These are phyloP conservation scores for Drosophila nr. perissopoda DNA, from an alignment of 2,888 invertebrate genomes.

Conservation along the genomic window DNA sequence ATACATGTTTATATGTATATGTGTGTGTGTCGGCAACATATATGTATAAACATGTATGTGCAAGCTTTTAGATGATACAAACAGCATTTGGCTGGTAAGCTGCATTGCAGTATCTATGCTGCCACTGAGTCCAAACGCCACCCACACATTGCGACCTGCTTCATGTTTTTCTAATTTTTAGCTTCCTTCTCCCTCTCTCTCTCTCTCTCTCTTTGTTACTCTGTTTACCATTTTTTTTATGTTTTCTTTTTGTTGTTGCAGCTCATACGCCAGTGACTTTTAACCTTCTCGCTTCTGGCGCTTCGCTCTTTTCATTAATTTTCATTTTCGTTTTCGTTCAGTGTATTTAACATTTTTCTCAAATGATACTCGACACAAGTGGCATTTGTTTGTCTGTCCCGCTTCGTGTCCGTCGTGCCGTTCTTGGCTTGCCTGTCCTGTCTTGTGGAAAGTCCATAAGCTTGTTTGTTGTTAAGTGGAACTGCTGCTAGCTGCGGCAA, in stretches of 20 bases:
- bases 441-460: conserved; percentile 49
- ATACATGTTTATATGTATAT: conserved; percentile 11
- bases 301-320: conserved; percentile 5
- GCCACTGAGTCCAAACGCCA: background rate
- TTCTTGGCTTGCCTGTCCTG: background rate
- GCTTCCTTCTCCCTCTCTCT: conserved; percentile 14
- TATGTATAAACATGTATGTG: conserved; percentile 19
- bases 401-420: background rate
- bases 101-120: conserved; percentile 55
- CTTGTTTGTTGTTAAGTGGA: conserved; percentile 68
- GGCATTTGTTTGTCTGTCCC: conserved; percentile 65
- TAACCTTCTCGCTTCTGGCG: conserved; percentile 38
- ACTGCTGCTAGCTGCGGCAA: conserved; percentile 72
- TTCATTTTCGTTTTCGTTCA: conserved; percentile 54
- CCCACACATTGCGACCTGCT: conserved; percentile 8
- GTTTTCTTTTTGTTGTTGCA: conserved; percentile 8
- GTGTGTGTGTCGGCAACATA: background rate
- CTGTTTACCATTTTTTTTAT: conserved; percentile 32
- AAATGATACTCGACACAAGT: conserved; percentile 79
- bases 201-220: conserved; percentile 3
- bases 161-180: conserved; percentile 61
- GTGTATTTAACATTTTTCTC: conserved; percentile 80
- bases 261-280: conserved; percentile 70
- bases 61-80: conserved; percentile 56
- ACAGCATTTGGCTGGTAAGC: conserved; percentile 60